These are phyloP conservation scores for Spinibarbus caldwelli DNA, from an alignment of 2,797 vertebrate species.

Conservation along the genomic window DNA sequence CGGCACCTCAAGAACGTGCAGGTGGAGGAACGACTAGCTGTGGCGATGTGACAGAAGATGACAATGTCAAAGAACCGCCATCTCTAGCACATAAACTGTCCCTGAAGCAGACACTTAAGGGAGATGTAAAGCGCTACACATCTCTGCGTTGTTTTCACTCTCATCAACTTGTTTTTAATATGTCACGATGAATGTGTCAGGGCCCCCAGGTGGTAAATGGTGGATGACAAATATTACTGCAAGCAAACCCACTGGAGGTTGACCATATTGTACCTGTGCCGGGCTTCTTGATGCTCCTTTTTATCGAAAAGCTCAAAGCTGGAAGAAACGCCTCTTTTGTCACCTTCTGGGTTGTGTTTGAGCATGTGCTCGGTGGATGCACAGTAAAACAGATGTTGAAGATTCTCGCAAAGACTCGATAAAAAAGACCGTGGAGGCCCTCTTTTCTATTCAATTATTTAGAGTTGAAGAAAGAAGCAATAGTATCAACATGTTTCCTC, in stretches of 20 bases:
- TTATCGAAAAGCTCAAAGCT: slow-evolving; percentile 74
- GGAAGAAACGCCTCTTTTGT: slow-evolving; percentile 65
- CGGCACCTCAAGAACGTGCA: slow-evolving; percentile 52
- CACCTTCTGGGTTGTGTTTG: slow-evolving; percentile 57
- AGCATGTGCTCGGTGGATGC: slow-evolving; percentile 27
- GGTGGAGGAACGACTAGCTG: slow-evolving; percentile 65
- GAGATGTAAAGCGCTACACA: slow-evolving; percentile 76
- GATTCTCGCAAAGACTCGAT: slow-evolving; percentile 74
- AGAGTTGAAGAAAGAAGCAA: slow-evolving; percentile 74
- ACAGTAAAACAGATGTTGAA: slow-evolving; percentile 69
- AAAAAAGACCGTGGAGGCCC: slow-evolving; percentile 78
- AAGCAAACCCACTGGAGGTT: slow-evolving; percentile 75
- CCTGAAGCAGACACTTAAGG: slow-evolving; percentile 81
- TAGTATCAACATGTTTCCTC: slow-evolving; percentile 71
- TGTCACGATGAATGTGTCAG: slow-evolving; percentile 77
- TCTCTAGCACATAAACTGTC: slow-evolving; percentile 82
- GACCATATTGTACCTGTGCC: slow-evolving; percentile 76
- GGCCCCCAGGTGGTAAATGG: slow-evolving; percentile 76
- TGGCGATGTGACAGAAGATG: slow-evolving; percentile 79
- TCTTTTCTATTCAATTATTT: slow-evolving; percentile 81
- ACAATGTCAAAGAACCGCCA: slow-evolving; percentile 82
- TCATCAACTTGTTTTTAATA: slow-evolving; percentile 69
- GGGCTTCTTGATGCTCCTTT: slow-evolving; percentile 65
- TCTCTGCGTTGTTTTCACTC: slow-evolving; percentile 69
- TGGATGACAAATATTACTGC: slow-evolving; percentile 70